phyloP scores from a whole-genome alignment of 2,888 invertebrate genomes.

The Chrysopilus asiliformis region DNA sequence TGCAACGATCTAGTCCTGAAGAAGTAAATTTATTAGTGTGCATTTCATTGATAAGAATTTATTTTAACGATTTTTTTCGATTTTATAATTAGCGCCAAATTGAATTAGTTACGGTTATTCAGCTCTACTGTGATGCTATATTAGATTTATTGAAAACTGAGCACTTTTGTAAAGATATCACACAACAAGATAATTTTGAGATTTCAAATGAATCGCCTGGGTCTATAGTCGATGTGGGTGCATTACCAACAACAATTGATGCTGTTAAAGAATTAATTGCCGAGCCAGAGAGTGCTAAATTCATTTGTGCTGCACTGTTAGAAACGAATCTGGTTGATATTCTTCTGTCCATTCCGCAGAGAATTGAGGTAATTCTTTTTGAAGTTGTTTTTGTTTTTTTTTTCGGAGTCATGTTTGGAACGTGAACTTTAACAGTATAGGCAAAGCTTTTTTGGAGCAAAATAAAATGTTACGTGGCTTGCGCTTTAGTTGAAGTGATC shows the following conservation, averaged over 20 bases:
- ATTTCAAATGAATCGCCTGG: conserved; percentile 22
- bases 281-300: conserved; percentile 18
- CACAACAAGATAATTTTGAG: conserved; percentile 22
- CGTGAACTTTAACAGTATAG: too few species aligned
- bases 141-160: conserved; percentile 28
- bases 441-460: too few species aligned
- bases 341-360: conserved; percentile 29
- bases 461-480: too few species aligned
- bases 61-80: not conserved
- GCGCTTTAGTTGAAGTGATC: too few species aligned
- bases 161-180: conserved; percentile 22
- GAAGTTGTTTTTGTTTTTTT: not conserved
- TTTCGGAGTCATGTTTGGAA: not conserved
- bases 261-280: conserved; percentile 29
- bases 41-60: too few species aligned
- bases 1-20: conserved; percentile 43
- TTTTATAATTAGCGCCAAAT: conserved; percentile 40
- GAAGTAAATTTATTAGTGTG: too few species aligned
- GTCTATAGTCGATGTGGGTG: conserved; percentile 29
- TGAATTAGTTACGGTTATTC: conserved; percentile 37
- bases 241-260: conserved; percentile 29
- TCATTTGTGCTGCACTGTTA: conserved; percentile 30
- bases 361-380: conserved; percentile 23
- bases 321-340: conserved; percentile 35
- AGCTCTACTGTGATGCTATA: conserved; percentile 35